Percentiles rank a stretch among this genome's conserved stretches.
phyloP scores from a whole-genome alignment of 2,888 invertebrate genomes.

The Osedax frankpressi region DNA sequence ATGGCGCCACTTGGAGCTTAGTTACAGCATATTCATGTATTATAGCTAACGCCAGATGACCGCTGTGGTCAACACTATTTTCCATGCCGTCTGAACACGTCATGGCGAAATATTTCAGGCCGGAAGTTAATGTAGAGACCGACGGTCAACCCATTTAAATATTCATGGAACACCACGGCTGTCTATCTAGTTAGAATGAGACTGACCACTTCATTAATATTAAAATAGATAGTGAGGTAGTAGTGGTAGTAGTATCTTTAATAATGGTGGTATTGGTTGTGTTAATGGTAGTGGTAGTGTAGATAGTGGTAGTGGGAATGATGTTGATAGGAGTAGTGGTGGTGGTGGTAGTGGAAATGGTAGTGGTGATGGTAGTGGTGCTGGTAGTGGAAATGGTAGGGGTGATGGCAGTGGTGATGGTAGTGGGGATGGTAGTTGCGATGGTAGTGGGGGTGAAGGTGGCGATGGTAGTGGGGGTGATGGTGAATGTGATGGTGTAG shows the following conservation, averaged over 20 bases:
- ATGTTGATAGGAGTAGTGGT: neutral
- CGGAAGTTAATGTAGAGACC: too few relatives aligned
- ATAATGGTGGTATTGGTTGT: neutral
- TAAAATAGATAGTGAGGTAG: too few relatives aligned
- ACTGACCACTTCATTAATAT: too few relatives aligned
- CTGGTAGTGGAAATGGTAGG: neutral
- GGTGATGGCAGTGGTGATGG: neutral
- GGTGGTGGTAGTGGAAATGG: neutral
- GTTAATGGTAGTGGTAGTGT: neutral
- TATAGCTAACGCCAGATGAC: too few relatives aligned
- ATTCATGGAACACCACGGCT: too few relatives aligned
- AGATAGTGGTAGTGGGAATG: neutral
- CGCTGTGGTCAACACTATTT: too few relatives aligned
- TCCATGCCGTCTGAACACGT: too few relatives aligned
- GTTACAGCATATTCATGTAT: too few relatives aligned
- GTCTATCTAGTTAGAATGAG: too few relatives aligned
- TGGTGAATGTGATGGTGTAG: slow-evolving; percentile 33
- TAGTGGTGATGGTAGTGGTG: neutral
- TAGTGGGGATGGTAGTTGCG: neutral
- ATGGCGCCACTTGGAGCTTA: too few relatives aligned
- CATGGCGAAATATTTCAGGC: too few relatives aligned
- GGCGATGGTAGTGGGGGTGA: neutral
- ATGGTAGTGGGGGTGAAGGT: neutral
- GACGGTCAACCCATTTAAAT: too few relatives aligned
- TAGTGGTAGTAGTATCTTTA: neutral